These are phyloP conservation scores for Temnopleurus reevesii DNA, from an alignment of 53 echinoderm and acorn worm genomes.

Conservation along the genomic window DNA sequence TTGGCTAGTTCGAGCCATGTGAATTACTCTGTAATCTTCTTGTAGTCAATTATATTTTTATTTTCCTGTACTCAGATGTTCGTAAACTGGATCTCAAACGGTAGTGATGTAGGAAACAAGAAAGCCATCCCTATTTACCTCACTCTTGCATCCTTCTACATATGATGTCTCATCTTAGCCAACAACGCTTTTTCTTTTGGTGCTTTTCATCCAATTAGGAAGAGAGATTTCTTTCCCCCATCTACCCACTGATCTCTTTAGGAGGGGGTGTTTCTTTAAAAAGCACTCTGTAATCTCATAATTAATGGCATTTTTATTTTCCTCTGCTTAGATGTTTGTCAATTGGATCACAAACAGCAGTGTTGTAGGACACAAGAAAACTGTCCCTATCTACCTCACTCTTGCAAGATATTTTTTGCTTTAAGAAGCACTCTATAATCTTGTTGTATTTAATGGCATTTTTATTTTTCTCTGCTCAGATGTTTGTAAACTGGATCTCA, in stretches of 20 bases:
- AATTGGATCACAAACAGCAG: constrained; percentile 47
- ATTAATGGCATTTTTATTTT: too few species aligned
- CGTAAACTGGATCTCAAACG: constrained; percentile 30
- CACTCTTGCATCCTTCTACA: constrained; percentile 77
- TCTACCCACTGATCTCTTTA: constrained; percentile 88
- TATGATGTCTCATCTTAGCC: constrained; percentile 84
- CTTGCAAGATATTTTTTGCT: too few species aligned
- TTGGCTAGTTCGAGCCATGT: too few species aligned
- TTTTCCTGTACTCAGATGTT: background rate
- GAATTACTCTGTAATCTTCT: too few species aligned
- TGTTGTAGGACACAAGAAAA: constrained; percentile 34
- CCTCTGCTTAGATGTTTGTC: constrained; percentile 57
- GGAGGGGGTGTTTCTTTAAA: constrained; percentile 74
- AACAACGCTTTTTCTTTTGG: too few species aligned
- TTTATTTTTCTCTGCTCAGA: background rate
- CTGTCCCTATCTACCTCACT: constrained; percentile 77
- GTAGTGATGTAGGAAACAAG: constrained; percentile 15
- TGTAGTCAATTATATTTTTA: too few species aligned
- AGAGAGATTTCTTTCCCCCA: constrained; percentile 94
- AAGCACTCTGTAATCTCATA: too few species aligned
- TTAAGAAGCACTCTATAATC: too few species aligned
- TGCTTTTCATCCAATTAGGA: too few species aligned
- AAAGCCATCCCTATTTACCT: constrained; percentile 73
- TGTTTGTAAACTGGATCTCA: constrained; percentile 38
- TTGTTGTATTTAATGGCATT: too few species aligned